Percentiles rank a stretch among this genome's conserved stretches.
Conservation (phyloP, 2,113 vertebrate species). For the Phylloscopus whistleri region DNA sequence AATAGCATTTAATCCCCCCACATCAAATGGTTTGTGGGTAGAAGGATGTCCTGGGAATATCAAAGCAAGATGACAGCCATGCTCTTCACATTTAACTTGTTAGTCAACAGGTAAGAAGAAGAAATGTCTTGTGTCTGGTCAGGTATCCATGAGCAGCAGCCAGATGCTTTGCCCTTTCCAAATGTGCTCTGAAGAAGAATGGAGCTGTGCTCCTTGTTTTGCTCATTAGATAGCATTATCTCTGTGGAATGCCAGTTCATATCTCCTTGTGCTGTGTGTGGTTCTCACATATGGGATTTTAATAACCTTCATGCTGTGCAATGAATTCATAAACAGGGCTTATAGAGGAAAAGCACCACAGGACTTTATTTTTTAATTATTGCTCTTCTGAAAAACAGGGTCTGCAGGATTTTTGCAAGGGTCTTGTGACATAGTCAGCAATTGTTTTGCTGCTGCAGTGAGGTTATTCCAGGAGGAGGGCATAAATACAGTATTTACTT, state of each 20-base stretch:
- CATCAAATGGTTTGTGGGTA: background rate
- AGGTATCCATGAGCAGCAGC: conserved; percentile 15
- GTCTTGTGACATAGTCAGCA: conserved; percentile 10
- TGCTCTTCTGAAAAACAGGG: conserved; percentile 67
- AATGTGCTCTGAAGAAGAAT: conserved; percentile 62
- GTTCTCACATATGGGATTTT: conserved; percentile 82
- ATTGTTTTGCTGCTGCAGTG: background rate
- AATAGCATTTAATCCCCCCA: conserved; percentile 8
- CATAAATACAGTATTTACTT: conserved; percentile 14
- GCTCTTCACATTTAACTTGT: conserved; percentile 41
- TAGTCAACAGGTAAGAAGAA: conserved; percentile 48
- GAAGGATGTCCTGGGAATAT: conserved; percentile 24
- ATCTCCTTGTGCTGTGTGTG: conserved; percentile 77
- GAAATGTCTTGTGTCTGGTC: conserved; percentile 13
- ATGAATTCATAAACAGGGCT: conserved; percentile 78
- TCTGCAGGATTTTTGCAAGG: conserved; percentile 55
- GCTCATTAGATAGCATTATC: conserved; percentile 82
- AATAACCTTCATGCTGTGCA: conserved; percentile 81
- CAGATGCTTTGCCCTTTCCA: conserved; percentile 67
- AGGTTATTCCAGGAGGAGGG: conserved; percentile 1
- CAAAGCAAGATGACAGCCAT: conserved; percentile 36
- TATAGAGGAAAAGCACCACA: conserved; percentile 70
- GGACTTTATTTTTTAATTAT: conserved; percentile 79
- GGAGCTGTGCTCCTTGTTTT: conserved; percentile 71
- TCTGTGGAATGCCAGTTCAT: conserved; percentile 78